Base-by-base conservation (phyloP, 1,140 invertebrate genomes). In the Acromyrmex charruanus region DNA sequence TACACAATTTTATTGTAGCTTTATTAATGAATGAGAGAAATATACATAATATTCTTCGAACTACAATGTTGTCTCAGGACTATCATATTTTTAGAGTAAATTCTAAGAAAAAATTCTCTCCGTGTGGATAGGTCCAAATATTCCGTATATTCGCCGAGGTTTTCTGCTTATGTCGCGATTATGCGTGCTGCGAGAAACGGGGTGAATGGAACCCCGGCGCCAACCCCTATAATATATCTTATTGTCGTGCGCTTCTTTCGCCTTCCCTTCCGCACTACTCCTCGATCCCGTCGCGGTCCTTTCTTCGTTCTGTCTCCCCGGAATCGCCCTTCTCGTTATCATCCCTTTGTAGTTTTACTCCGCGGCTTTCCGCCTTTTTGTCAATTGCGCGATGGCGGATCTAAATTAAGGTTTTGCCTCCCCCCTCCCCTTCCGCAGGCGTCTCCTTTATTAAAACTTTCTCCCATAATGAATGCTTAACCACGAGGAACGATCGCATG, bases 141-240 rank as follows among this genome's bases (percentile, higher is more conserved):
- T 25, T 28, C 16, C 14, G 39, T 82, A 59, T 49, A 71, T 49
- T 82, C 25, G 3, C n/a, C 12, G 4, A 21, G 21, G 18, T 84
- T 80, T 61, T 61, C 80, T 51, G 55, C 55, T 84, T 84, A 84
- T 63, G 4, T 9, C 69, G 55, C 80, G 69, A 84, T 84, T 74
- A 84, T 84, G 80, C 80, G 80, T 72, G 25, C 6, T 55, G 39
- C 68, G 80, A 61, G 55, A 84, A 74, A 49, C 21, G 68, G 35
- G 49, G 18, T 80, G 68, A 53, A 31, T 74, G 25, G 25, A 74
- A 49, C 9, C 25, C 25, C 18, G 68, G 39, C 28, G 25, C 69
- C 55, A 84, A 75, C 69, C 80, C 68, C 55, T 75, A 63, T 51
- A 84, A 84, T 75, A 84, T 75, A 84, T 84, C 80, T 84, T 84